Evolutionary conservation across 2,113 vertebrate genomes (phyloP).

Genomic region (Hiodon alosoides): DNA sequence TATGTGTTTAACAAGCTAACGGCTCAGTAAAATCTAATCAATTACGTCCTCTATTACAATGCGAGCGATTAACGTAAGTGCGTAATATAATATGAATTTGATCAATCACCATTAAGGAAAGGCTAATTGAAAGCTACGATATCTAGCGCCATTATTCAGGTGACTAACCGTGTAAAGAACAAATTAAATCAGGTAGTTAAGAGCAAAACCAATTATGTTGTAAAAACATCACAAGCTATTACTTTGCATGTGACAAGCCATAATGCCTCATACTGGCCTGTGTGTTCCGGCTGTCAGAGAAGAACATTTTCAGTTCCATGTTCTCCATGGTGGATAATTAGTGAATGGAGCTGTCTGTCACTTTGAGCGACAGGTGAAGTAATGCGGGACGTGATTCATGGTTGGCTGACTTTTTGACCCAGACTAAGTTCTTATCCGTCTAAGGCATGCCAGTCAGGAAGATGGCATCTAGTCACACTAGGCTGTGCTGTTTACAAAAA

Average conservation of each 20-base stretch:
- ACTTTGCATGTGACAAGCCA: not conserved
- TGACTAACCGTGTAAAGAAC: constrained; percentile 10
- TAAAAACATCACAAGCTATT: not conserved
- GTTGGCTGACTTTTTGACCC: not conserved
- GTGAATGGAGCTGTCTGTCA: not conserved
- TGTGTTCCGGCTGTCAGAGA: not conserved
- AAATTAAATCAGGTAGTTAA: constrained; percentile 10
- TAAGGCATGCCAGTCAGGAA: too few species aligned
- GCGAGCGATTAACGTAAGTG: not conserved
- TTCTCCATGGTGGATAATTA: not conserved
- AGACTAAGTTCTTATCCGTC: too few species aligned
- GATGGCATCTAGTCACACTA: too few species aligned
- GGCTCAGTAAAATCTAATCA: not conserved
- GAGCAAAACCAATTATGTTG: constrained; percentile 9
- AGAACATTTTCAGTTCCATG: not conserved
- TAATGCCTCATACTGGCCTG: not conserved
- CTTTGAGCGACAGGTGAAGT: not conserved
- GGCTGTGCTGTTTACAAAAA: too few species aligned
- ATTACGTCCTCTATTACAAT: not conserved
- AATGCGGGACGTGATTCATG: not conserved
- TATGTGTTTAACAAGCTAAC: not conserved
- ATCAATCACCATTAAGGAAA: not conserved
- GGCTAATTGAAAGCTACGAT: not conserved
- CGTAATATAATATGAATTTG: not conserved
- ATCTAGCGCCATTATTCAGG: not conserved